Evolutionary conservation across 2,888 invertebrate species (phyloP).

Genomic region (Brachylomia viminalis): DNA sequence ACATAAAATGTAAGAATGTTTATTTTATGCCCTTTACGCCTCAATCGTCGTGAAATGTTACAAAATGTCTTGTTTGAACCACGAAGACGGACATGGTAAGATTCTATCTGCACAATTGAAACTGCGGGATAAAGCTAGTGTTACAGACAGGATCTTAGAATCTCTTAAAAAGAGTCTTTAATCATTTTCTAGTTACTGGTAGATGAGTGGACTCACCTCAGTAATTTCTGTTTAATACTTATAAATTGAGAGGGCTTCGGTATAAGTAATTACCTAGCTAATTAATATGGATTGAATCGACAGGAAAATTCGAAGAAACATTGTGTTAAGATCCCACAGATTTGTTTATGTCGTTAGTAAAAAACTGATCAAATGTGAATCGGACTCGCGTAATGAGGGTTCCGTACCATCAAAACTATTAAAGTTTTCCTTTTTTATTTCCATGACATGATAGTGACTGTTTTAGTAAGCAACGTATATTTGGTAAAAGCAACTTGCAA

Average conservation of each 20-base stretch:
- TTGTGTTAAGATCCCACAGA: neutral
- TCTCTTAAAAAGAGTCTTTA: too few relatives aligned
- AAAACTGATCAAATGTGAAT: neutral
- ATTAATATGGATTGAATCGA: neutral
- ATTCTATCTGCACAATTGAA: too few relatives aligned
- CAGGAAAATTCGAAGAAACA: neutral
- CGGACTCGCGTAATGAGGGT: neutral
- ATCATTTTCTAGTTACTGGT: too few relatives aligned
- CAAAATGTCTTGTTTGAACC: neutral
- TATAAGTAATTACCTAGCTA: neutral
- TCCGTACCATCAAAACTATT: neutral
- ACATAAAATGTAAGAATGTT: neutral
- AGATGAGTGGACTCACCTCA: neutral
- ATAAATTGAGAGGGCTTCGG: slow-evolving; percentile 17
- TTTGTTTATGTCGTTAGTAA: neutral
- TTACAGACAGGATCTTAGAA: neutral
- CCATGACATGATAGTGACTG: neutral
- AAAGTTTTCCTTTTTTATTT: neutral
- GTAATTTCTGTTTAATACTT: neutral
- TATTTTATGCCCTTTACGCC: neutral
- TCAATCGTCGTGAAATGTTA: neutral
- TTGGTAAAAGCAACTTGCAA: neutral
- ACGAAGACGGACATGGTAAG: neutral
- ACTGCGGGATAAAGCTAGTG: neutral
- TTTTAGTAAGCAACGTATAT: neutral